A percentile compares a stretch with the other conserved stretches of the same genome.
These are phyloP conservation scores for Zapus hudsonius DNA, from an alignment of 2,113 vertebrate genomes.

Conservation along the genomic window DNA sequence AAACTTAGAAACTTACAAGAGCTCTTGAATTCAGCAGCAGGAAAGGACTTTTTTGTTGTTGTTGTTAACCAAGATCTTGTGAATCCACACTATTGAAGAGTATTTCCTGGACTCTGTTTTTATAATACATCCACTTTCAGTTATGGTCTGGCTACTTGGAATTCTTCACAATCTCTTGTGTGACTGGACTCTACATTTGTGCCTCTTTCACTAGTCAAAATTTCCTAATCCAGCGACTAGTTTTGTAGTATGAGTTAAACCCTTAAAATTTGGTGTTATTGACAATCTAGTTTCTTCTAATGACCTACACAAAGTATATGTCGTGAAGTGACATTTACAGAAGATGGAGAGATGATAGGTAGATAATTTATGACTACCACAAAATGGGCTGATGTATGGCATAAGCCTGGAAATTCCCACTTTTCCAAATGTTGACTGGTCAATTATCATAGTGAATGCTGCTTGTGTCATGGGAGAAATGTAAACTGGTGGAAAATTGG, in stretches of 20 bases:
- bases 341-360: no score
- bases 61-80: background rate
- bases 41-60: background rate
- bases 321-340: background rate
- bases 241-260: background rate
- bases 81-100: background rate
- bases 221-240: background rate
- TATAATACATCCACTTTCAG: background rate
- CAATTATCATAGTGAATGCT: background rate
- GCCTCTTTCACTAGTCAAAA: background rate
- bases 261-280: background rate
- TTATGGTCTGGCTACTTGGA: slow-evolving; percentile 10
- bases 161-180: background rate
- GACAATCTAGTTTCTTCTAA: background rate
- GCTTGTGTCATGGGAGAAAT: background rate
- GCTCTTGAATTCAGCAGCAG: background rate
- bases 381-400: background rate
- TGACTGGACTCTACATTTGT: background rate
- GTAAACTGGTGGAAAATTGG: background rate
- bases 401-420: background rate
- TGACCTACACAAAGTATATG: background rate
- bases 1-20: background rate
- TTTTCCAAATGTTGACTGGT: background rate
- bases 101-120: background rate
- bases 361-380: background rate